phyloP scores from a whole-genome alignment of 2,797 vertebrate genomes.

The Enteromius radiatus region DNA sequence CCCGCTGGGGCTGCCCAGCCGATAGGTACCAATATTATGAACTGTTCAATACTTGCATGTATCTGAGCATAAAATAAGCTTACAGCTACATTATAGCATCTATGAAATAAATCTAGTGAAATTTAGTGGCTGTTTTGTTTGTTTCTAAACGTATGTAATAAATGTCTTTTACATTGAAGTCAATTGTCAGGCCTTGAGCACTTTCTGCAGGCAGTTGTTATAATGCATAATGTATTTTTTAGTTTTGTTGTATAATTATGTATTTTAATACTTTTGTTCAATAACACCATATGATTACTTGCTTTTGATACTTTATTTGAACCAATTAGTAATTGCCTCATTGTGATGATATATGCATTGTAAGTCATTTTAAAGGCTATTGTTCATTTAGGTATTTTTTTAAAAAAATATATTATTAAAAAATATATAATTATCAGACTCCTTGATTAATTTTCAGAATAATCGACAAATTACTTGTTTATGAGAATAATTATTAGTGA shows the following conservation, averaged over 20 bases:
- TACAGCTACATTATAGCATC: not conserved
- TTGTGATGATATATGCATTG: not conserved
- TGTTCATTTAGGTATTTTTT: not conserved
- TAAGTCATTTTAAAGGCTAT: not conserved
- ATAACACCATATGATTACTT: too few relatives aligned
- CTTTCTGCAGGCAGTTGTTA: too few relatives aligned
- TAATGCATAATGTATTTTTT: too few relatives aligned
- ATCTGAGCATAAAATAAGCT: not conserved
- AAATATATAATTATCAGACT: too few relatives aligned
- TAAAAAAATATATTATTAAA: not conserved
- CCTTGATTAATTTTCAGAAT: too few relatives aligned
- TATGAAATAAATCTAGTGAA: not conserved
- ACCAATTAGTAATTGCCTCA: too few relatives aligned
- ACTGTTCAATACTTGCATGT: not conserved
- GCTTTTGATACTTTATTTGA: too few relatives aligned
- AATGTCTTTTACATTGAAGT: too few relatives aligned
- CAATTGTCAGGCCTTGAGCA: too few relatives aligned
- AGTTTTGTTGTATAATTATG: too few relatives aligned
- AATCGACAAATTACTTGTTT: not conserved
- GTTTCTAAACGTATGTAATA: too few relatives aligned
- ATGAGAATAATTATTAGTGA: not conserved
- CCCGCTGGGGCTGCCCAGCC: conserved; percentile 78
- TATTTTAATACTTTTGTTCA: too few relatives aligned
- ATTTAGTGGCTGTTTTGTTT: not conserved
- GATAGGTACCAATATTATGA: conserved; percentile 75